phyloP scores from a whole-genome alignment of 2,888 invertebrate genomes.

The Anoplius nigerrimus region DNA sequence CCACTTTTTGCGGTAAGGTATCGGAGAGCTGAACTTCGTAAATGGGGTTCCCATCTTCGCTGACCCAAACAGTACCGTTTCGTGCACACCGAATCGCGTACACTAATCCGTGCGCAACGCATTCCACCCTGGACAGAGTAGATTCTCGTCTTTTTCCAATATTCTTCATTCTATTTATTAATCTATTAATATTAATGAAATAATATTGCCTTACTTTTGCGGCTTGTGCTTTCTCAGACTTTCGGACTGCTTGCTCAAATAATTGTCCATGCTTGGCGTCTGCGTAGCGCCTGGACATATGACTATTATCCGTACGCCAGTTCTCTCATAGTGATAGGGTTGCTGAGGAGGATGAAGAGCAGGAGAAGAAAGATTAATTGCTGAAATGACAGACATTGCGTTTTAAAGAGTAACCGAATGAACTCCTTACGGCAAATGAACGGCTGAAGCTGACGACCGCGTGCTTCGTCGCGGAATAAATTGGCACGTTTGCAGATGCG shows the following conservation, averaged over 20 bases:
- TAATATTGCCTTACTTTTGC: conserved; percentile 59
- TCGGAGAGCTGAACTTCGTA: conserved; percentile 68
- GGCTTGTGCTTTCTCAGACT: conserved; percentile 49
- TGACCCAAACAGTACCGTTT: conserved; percentile 70
- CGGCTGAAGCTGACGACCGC: conserved; percentile 71
- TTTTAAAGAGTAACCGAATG: not conserved
- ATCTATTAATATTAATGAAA: too few relatives aligned
- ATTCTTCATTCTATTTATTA: too few relatives aligned
- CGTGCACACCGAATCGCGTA: conserved; percentile 67
- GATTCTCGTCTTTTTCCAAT: too few relatives aligned
- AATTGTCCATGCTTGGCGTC: conserved; percentile 42
- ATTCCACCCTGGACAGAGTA: conserved; percentile 67
- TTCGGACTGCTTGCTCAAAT: conserved; percentile 17
- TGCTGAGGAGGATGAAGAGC: conserved; percentile 54
- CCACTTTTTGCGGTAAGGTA: conserved; percentile 54
- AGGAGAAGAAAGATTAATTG: not conserved
- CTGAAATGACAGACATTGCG: not conserved
- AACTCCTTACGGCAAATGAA: conserved; percentile 65
- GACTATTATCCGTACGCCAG: conserved; percentile 67
- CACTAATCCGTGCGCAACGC: conserved; percentile 66
- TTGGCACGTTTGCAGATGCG: conserved; percentile 76
- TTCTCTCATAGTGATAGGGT: conserved; percentile 70
- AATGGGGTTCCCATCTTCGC: conserved; percentile 68
- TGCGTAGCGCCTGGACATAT: conserved; percentile 67
- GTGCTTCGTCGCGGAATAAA: conserved; percentile 80